Percentiles rank a stretch among this genome's conserved stretches.
Evolutionary conservation across 2,113 vertebrate genomes (phyloP).

Genomic region (Xenotilapia longispinis): DNA sequence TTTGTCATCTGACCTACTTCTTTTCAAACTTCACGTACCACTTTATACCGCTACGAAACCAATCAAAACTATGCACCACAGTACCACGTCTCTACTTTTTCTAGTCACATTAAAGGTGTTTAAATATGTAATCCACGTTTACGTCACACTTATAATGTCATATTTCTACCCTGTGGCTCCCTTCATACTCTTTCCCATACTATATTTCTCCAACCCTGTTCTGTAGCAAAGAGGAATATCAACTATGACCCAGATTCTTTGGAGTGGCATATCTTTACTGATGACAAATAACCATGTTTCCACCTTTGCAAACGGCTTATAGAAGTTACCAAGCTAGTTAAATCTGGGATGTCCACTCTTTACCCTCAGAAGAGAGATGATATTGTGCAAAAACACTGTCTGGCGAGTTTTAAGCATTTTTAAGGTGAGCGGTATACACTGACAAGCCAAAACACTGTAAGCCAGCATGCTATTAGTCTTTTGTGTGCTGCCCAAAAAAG

Average conservation of each 20-base stretch:
- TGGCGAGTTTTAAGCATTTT: not conserved
- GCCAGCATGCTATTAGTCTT: not conserved
- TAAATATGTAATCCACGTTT: slow-evolving; percentile 27
- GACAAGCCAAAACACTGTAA: not conserved
- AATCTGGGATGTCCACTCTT: not conserved
- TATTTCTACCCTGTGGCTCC: not conserved
- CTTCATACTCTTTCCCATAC: slow-evolving; percentile 12
- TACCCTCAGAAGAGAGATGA: not conserved
- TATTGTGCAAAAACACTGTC: not conserved
- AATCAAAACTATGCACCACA: not conserved
- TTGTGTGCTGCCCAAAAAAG: not conserved
- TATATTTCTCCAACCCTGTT: not conserved
- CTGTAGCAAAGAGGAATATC: not conserved
- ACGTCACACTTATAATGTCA: slow-evolving; percentile 1
- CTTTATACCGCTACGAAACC: not conserved
- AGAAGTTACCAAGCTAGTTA: not conserved
- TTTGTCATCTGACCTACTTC: slow-evolving; percentile 20
- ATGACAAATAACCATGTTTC: not conserved
- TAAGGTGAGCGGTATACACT: not conserved
- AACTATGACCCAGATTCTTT: not conserved
- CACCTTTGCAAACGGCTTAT: not conserved
- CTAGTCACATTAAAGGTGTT: slow-evolving; percentile 29
- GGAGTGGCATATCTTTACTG: not conserved
- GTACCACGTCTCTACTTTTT: slow-evolving; percentile 4
- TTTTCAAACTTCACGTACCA: not conserved